phyloP scores from a whole-genome alignment of 2,888 invertebrate species.

The Neria commutata region DNA sequence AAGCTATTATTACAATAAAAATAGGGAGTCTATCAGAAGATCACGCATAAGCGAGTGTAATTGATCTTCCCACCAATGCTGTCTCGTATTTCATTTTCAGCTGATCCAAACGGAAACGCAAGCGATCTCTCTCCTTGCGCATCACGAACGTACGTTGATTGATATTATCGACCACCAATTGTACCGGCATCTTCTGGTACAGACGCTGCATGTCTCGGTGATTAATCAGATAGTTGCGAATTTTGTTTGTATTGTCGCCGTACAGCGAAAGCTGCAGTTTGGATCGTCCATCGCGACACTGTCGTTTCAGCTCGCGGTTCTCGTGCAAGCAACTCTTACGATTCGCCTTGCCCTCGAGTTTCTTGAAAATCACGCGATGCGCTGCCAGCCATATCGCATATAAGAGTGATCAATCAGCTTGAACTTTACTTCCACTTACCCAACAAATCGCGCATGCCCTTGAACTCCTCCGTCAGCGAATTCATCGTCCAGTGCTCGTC shows the following conservation, averaged over 20 bases:
- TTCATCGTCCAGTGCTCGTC: conserved; percentile 56
- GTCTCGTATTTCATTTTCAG: conserved; percentile 44
- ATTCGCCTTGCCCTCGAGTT: conserved; percentile 45
- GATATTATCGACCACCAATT: conserved; percentile 56
- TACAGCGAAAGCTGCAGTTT: conserved; percentile 49
- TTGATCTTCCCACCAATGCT: no score
- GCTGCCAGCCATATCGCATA: conserved; percentile 33
- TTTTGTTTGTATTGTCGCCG: conserved; percentile 45
- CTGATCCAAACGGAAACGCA: conserved; percentile 45
- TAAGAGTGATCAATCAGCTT: background rate
- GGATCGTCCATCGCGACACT: conserved; percentile 53
- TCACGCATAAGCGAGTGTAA: no score
- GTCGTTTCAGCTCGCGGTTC: conserved; percentile 43
- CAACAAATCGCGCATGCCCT: conserved; percentile 52
- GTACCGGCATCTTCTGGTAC: conserved; percentile 56
- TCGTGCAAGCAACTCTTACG: conserved; percentile 40
- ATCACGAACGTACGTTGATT: conserved; percentile 58
- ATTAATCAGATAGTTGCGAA: conserved; percentile 53
- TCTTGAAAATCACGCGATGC: conserved; percentile 46
- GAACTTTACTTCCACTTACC: conserved; percentile 40
- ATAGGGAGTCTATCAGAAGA: no score
- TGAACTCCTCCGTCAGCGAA: conserved; percentile 52
- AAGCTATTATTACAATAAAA: no score
- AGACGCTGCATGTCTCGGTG: conserved; percentile 56
- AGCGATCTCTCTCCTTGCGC: conserved; percentile 58